phyloP scores from a whole-genome alignment of 2,113 vertebrate genomes.

The Brachypodius melanocephalos region DNA sequence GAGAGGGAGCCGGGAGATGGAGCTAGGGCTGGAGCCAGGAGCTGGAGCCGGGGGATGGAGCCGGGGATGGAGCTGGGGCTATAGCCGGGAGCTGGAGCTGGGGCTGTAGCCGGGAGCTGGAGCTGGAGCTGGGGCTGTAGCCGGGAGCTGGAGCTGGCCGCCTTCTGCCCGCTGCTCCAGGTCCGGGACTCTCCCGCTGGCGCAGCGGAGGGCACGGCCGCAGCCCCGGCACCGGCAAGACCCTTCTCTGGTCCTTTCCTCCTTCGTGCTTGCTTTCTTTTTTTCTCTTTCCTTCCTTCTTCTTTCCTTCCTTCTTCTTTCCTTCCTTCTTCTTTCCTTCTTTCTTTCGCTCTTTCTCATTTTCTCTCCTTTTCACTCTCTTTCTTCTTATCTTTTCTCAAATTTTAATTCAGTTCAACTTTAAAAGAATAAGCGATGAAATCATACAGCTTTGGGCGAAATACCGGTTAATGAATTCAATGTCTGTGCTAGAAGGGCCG shows the following conservation, averaged over 20 bases:
- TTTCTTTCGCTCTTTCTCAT: fast-evolving
- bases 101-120: background rate
- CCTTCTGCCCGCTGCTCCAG: background rate
- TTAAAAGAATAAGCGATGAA: background rate
- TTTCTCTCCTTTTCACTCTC: background rate
- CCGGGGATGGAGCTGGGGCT: background rate
- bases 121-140: too few relatives aligned
- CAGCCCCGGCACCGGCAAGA: background rate
- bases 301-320: background rate
- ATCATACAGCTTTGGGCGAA: background rate
- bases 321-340: background rate
- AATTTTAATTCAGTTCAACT: background rate
- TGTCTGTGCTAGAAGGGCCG: background rate
- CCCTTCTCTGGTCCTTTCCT: background rate
- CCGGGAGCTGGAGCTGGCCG: background rate
- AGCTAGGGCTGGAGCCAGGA: too few relatives aligned
- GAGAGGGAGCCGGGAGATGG: background rate
- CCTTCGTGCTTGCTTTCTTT: background rate
- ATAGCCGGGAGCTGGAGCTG: too few relatives aligned
- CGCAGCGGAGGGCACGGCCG: background rate
- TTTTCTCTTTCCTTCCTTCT: background rate
- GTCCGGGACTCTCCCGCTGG: fast-evolving
- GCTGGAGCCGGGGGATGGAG: background rate
- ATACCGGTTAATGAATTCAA: background rate
- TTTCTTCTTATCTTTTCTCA: background rate